Evolutionary conservation across 2,888 invertebrate genomes (phyloP).

Genomic region (Amblyjoppa fuscipennis): DNA sequence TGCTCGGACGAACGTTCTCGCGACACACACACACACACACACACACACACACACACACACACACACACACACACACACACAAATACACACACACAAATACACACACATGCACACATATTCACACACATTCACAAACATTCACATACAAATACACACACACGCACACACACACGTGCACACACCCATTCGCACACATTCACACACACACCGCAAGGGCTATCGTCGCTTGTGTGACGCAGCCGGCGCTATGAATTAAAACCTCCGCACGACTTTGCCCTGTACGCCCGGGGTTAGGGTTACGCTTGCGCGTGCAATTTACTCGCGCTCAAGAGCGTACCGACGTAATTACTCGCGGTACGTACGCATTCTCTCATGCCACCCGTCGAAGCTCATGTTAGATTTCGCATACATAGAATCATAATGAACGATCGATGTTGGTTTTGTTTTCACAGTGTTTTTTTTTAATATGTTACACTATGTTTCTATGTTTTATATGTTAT

Average conservation of each 20-base stretch:
- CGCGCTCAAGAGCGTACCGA: constrained; percentile 9
- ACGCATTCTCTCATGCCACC: constrained; percentile 2
- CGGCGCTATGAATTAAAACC: constrained; percentile 26
- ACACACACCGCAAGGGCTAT: background rate
- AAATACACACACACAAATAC: background rate
- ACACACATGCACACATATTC: background rate
- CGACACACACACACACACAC: background rate
- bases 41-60: background rate
- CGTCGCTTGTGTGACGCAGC: constrained; percentile 8
- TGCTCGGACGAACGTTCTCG: constrained; percentile 1
- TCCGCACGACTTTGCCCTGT: constrained; percentile 13
- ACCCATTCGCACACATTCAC: background rate
- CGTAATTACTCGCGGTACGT: constrained; percentile 7
- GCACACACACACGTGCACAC: background rate
- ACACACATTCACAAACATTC: too few species aligned
- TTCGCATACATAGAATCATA: background rate
- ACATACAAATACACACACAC: background rate
- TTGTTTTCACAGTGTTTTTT: background rate
- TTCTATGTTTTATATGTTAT: too few species aligned
- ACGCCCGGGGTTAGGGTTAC: constrained; percentile 13
- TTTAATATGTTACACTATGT: too few species aligned
- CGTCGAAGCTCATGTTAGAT: background rate
- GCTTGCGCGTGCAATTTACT: constrained; percentile 16
- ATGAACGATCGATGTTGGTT: background rate
- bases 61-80: background rate